phyloP scores from a whole-genome alignment of 1,140 invertebrate genomes.

The Diplogasteroides magnus region DNA sequence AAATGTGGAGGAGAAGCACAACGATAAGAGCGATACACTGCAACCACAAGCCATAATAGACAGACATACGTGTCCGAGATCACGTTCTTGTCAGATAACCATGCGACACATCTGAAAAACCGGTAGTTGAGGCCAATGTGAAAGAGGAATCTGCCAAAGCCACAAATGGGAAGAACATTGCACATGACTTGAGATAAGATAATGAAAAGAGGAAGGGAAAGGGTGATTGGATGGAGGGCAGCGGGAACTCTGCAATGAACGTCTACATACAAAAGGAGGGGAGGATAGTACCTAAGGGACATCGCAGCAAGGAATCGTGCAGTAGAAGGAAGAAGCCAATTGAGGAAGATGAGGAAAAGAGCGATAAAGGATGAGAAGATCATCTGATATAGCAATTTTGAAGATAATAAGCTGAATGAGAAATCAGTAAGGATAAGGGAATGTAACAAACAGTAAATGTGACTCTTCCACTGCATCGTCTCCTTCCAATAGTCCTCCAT shows the following conservation, averaged over 20 bases:
- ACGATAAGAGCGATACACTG: constrained; percentile 37
- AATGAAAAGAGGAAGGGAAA: constrained; percentile 1
- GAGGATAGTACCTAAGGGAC: constrained; percentile 11
- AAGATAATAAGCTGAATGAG: neutral
- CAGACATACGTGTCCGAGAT: no score
- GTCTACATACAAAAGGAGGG: no score
- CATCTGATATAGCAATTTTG: no score
- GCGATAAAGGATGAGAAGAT: no score
- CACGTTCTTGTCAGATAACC: no score
- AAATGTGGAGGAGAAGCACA: constrained; percentile 22
- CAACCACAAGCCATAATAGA: constrained; percentile 36
- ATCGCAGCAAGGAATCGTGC: constrained; percentile 25
- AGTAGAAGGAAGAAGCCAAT: constrained; percentile 5
- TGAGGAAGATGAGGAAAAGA: constrained; percentile 5
- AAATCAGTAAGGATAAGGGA: neutral
- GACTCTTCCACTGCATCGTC: constrained; percentile 7
- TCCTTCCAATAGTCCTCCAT: constrained; percentile 14
- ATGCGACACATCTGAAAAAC: constrained; percentile 29
- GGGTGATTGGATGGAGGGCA: constrained; percentile 12
- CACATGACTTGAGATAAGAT: constrained; percentile 6
- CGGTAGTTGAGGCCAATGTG: neutral
- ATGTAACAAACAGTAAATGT: neutral
- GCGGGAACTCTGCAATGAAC: no score
- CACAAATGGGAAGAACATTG: neutral
- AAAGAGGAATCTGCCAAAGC: neutral